Base-by-base conservation (phyloP, 2,888 invertebrate species). In the Idaea dimidiata region DNA sequence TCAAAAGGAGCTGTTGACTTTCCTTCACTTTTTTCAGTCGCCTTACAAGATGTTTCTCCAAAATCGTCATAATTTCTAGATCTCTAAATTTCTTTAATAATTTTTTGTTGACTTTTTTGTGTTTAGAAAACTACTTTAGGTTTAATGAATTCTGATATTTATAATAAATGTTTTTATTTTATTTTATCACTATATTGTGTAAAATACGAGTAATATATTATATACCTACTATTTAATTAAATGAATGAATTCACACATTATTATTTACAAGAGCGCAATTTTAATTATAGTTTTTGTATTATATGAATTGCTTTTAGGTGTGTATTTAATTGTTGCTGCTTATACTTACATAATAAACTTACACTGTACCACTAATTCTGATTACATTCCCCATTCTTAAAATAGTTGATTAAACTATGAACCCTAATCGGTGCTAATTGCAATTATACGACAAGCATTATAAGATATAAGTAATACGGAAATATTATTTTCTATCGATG, bases 141-240 rank as follows among this genome's bases (percentile, higher is more conserved):
- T 81, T 78, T 78, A 84, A 82, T 77, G 71, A 79, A 82, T 78
- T 81, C 79, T 82, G 80, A 82, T 87, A 88, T 88, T 85, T 88
- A 87, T 86, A 79, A 79, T 72, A 76, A 80, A 80, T 78, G 79
- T 77, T 85, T 85, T 87, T 86, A 82, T 85, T 85, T 87, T 86
- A 83, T 84, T 84, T 81, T 81, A 84, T 77, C 71, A 78, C 81
- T 77, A 79, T 79, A 79, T 79, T 78, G 76, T 87, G 85, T 86
- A 86, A 83, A 79, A 84, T 85, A 87, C 77, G 82, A 87, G 82
- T 88, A 86, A 84, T 86, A 86, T 84, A 84, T 24, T 84, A 84
- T 24, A 24, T 24, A 24, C 24, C 24, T 82, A 73, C 82, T 85
- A 85, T 87, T 87, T 83, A 86, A 83, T 85, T 83, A 84, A 80